A percentile compares a stretch with the other conserved stretches of the same genome.
Conservation (phyloP, 2,797 vertebrate genomes). For the Myotis daubentonii region DNA sequence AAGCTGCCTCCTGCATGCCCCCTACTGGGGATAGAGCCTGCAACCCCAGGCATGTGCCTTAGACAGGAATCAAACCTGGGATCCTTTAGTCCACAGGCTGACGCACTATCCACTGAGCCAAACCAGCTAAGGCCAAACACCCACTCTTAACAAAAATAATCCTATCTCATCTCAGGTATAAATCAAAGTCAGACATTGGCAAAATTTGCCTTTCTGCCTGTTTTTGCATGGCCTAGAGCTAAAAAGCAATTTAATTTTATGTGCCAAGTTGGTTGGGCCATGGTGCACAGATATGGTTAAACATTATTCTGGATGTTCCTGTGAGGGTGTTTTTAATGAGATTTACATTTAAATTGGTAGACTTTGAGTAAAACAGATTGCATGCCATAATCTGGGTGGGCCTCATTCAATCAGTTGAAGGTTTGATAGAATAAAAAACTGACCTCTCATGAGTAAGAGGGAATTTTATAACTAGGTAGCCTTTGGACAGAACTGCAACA, state of each 20-base stretch:
- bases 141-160: background rate
- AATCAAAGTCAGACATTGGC: background rate
- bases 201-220: background rate
- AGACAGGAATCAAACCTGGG: too few species aligned
- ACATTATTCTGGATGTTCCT: background rate
- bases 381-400: background rate
- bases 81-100: too few species aligned
- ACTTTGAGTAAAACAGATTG: background rate
- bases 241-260: background rate
- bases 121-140: background rate
- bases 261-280: background rate
- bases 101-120: background rate
- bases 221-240: background rate
- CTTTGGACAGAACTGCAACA: background rate
- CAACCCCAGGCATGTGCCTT: background rate
- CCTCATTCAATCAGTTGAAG: background rate
- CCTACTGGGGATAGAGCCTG: background rate
- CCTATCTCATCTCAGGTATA: background rate
- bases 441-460: background rate
- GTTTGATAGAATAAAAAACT: background rate
- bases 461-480: background rate
- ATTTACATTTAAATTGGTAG: background rate
- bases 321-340: background rate
- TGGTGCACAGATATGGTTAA: background rate
- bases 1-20: background rate